phyloP scores from a whole-genome alignment of 2,113 vertebrate species.

The Podilymbus podiceps region DNA sequence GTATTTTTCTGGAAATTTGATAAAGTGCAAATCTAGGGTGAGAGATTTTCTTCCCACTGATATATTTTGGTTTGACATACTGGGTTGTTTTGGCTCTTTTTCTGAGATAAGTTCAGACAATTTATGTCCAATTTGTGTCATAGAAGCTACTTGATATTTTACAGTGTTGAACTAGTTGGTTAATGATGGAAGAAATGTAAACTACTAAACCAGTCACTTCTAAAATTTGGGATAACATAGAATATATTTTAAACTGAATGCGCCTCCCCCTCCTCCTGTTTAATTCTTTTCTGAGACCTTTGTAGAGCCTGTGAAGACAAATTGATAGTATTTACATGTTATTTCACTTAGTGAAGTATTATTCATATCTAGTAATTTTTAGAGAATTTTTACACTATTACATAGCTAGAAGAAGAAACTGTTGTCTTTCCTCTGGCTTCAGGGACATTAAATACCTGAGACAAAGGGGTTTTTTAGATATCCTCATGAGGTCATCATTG shows the following conservation, averaged over 20 bases:
- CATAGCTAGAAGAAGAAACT: not conserved
- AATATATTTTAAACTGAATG: not conserved
- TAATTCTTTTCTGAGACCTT: not conserved
- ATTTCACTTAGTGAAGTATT: not conserved
- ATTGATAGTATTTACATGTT: not conserved
- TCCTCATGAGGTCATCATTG: not conserved
- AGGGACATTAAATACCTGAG: not conserved
- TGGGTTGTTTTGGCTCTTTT: not conserved
- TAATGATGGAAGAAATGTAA: not conserved
- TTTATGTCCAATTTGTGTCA: not conserved
- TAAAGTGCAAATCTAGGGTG: not conserved
- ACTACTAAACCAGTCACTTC: not conserved
- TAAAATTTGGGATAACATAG: not conserved
- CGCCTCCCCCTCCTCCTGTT: rapidly evolving
- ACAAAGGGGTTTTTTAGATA: not conserved
- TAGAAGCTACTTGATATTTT: not conserved
- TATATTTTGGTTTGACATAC: not conserved
- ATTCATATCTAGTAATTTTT: not conserved
- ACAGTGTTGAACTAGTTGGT: not conserved
- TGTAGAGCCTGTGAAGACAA: not conserved
- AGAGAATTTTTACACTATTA: not conserved
- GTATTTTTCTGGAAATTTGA: not conserved
- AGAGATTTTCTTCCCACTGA: not conserved
- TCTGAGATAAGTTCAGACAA: not conserved
- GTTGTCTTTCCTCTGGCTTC: not conserved